Evolutionary conservation across 2,113 vertebrate genomes (phyloP), one percentile per base, ranked within the genome.

Genomic region (Mustela lutreola): DNA sequence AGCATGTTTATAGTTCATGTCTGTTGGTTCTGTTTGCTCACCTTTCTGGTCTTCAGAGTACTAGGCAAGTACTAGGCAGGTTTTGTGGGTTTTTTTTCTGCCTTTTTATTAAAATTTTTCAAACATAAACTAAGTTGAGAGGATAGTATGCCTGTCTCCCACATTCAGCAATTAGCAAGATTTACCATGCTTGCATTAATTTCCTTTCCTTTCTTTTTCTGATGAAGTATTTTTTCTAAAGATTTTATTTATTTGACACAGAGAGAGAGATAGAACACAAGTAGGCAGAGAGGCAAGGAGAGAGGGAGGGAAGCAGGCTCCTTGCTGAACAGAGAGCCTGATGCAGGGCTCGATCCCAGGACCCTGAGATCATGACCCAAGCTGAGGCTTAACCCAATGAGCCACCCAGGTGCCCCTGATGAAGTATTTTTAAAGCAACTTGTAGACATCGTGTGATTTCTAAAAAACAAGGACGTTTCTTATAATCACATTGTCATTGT

Each of bases 401-500:
- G 16, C 15, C 53, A 56, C 53, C 53, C 53, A 56, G 53, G 53
- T 18, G 53, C 16, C 16, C 53, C 53, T 56, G 53, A 56, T 56
- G 53, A 53, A 87, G 36, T 60, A 80, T 92, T 87, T 91, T 85
- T 33, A 90, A 85, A 76, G 28, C 45, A 78, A 28, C 22, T 86
- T 6, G 4, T 50, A 93, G 60, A 86, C 11, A 39, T 26, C 26
- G 21, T 95, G n/a, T 89, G 24, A 63, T 84, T 96, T 81, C n/a
- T 75, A 80, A 95, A 93, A 94, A 45, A 67, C 76, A 84, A 62
- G n/a, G 58, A 60, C 36, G 91, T 67, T 60, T 86, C 65, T 88
- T 94, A 11, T 75, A 63, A 79, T 36, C 14, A 88, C 11, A 63
- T 15, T 93, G 71, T 92, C 56, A 76, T 81, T 81, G 48, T 95